Evolutionary conservation across 2,888 invertebrate species (phyloP), one percentile per base, ranked within the genome.

Genomic region (Drosophila subsilvestris): DNA sequence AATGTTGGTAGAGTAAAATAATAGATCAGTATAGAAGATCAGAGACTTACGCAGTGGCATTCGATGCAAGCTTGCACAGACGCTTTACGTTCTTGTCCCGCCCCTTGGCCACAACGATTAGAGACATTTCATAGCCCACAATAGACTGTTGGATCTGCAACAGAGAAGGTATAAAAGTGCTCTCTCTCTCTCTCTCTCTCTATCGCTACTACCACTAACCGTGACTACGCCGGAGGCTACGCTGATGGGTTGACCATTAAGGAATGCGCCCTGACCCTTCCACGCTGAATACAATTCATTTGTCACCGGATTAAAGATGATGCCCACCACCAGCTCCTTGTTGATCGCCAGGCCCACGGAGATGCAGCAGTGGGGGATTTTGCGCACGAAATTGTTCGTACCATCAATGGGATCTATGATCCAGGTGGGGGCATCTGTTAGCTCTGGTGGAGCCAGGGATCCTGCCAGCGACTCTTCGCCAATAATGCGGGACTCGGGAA

Each of bases 391-490:
- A 93, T 98, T 98, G 49, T 95, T 94, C 1, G 97, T 97, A 22
- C 97, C 97, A 93, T 98, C 97, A 22, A 98, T 95, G 4, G 97
- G 97, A 92, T 97, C 96, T 67, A 96, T 95, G 54, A 97, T 95
- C 96, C 96, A 96, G 0, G 97, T 97, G 20, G 97, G 97, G 22
- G 93, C 94, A 88, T 96, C 94, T 0, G 96, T 96, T 75, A 96
- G 92, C 42, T 76, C 82, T 0, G 85, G 74, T 1, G 90, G 91
- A 1, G 80, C 77, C 20, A 87, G 87, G 6, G 63, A 75, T 0
- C 89, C 93, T 0, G 91, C 88, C 9, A 89, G 86, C 44, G 91
- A 89, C 90, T 97, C 97, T 91, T 98, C 97, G 2, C 95, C 97
- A 74, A 98, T 96, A 88, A 97, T 96, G 90, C 94, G 94, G 80